Base-by-base conservation (phyloP, 2,888 invertebrate genomes). In the Cosmopolites sordidus region DNA sequence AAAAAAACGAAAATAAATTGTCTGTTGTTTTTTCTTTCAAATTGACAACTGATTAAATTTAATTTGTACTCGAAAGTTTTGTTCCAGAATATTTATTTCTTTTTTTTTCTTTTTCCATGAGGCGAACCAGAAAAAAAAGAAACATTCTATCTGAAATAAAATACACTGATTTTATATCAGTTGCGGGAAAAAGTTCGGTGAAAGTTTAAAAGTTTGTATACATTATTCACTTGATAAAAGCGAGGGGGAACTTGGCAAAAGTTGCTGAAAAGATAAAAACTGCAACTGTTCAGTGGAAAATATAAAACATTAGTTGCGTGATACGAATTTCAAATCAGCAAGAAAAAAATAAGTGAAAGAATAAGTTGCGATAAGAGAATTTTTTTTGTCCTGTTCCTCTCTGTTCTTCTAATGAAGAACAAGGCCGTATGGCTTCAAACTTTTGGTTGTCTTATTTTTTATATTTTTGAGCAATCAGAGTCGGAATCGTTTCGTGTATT, bases 151-250 rank as follows among this genome's bases (percentile, higher is more conserved):
- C 48, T 15, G 40, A 39, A 48, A 48, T 48, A 48, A 42, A 48
- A 48, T 48, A 48, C 48, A 48, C 48, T 48, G 48, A 48, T 48
- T 48, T 48, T 48, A 42, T 48, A 48, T 42, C 48, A 42, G 48
- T 42, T 42, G 48, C 39, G 48, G 54, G 47, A 46, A 30, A 46
- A 54, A 54, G 40, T 46, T 50, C 30, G 54, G 33, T 16, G 43
- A 54, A 54, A 50, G 49, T 54, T 54, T 50, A 54, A 54, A 54
- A 54, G 50, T 54, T 54, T 50, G 45, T 50, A 50, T 54, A 54
- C 54, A 54, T 54, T 54, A 54, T 50, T 54, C 54, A 54, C 54
- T 42, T 46, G 54, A 54, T 54, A 54, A 50, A 54, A 54, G 46
- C 54, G 48, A 41, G 43, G 46, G 47, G 42, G 50, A 42, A 50